Evolutionary conservation across 2,113 vertebrate species (phyloP), one percentile per base, ranked within the genome.

Genomic region (Podarcis muralis): DNA sequence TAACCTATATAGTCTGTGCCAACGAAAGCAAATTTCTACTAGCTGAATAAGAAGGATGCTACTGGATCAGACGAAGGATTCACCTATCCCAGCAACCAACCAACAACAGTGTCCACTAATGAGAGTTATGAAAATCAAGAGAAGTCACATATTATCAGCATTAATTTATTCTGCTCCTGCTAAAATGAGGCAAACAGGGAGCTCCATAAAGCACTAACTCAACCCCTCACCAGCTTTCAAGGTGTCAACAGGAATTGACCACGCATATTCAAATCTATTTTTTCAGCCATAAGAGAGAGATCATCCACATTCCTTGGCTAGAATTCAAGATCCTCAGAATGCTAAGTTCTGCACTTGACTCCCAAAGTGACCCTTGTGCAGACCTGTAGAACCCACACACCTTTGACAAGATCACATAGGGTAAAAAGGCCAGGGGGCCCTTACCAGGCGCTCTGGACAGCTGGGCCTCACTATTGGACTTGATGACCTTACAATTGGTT

Each of bases 381-480:
- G 71, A 83, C 65, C 18, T 68, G 18, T 15, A 53, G 23, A 57
- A 80, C 12, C 27, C 8, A 23, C 35, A 62, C n/a, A 81, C 1
- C 22, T 65, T 25, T 40, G 66, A 37, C 18, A 81, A 8, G 30
- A 71, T 57, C 32, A 74, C 7, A 16, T 2, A 59, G 4, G 37
- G 65, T 7, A n/a, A 82, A 77, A 75, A 53, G 92, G 35, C 86
- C 85, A 53, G 27, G 89, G 59, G 0, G 83, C 59, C 89, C 96
- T 93, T 96, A 99, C 98, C 98, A 96, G 98, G 95, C 59, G 97
- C 96, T 75, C 96, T 96, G 91, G 96, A 98, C 65, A 99, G 97
- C 91, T 98, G 97, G 85, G 96, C 97, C 1, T 98, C 98, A 4
- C 98, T 99, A 83, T 93, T 97, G 43, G 98, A 99, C 91, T 98